Evolutionary conservation across 2,797 vertebrate species (phyloP).

Genomic region (Tarsius wallacei): DNA sequence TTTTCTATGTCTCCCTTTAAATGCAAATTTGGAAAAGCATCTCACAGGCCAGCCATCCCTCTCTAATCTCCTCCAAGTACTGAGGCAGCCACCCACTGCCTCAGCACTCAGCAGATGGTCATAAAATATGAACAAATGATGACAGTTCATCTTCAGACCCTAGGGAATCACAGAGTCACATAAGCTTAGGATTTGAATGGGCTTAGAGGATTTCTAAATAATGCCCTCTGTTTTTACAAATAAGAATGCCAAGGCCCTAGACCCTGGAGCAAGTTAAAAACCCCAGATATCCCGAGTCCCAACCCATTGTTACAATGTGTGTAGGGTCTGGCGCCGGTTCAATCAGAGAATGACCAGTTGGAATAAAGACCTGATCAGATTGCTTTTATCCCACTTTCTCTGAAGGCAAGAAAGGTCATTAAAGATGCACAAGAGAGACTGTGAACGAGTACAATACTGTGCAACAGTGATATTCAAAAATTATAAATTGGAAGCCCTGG

Average conservation of each 20-base stretch:
- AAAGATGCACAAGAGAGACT: constrained; percentile 29
- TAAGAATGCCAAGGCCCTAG: constrained; percentile 4
- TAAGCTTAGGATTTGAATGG: constrained; percentile 57
- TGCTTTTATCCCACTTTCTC: constrained; percentile 47
- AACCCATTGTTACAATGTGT: neutral
- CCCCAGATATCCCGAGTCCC: neutral
- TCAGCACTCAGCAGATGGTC: constrained; percentile 32
- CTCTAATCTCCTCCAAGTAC: constrained; percentile 7
- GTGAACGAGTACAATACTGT: neutral
- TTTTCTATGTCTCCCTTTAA: neutral
- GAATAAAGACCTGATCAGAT: constrained; percentile 34
- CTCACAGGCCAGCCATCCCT: neutral
- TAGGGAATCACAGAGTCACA: constrained; percentile 47
- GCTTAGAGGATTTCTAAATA: constrained; percentile 67
- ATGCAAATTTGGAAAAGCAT: neutral
- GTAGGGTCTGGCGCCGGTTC: neutral
- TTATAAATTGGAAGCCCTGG: constrained; percentile 53
- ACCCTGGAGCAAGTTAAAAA: constrained; percentile 37
- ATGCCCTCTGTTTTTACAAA: constrained; percentile 24
- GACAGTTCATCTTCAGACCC: constrained; percentile 33
- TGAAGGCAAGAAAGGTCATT: constrained; percentile 68
- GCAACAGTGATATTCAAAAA: constrained; percentile 38
- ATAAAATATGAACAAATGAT: constrained; percentile 66
- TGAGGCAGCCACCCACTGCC: neutral
- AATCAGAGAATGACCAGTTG: neutral